A percentile compares a stretch with the other conserved stretches of the same genome.
These are phyloP conservation scores for Micrastur ruficollis DNA, from an alignment of 2,797 vertebrate genomes.

Conservation along the genomic window DNA sequence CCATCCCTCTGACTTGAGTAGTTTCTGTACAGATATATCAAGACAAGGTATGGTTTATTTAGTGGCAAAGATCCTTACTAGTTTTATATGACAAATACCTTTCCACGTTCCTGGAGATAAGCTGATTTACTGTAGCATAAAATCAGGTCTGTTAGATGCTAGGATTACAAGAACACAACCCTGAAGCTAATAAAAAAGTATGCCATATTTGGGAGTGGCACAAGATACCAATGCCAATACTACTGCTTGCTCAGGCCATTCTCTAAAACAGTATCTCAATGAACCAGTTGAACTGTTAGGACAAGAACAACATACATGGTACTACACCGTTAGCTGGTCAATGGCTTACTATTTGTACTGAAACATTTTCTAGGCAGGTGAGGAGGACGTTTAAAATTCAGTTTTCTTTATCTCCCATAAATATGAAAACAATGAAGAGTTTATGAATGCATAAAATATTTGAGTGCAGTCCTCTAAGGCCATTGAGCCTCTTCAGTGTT, in stretches of 20 bases:
- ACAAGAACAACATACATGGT: neutral
- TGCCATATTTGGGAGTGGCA: neutral
- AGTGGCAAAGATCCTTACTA: neutral
- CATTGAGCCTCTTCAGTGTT: neutral
- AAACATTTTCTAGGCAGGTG: neutral
- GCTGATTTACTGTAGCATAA: neutral
- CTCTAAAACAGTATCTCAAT: neutral
- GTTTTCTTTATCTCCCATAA: neutral
- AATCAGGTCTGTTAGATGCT: neutral
- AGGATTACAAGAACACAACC: neutral
- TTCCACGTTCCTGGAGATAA: neutral
- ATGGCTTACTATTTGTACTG: neutral
- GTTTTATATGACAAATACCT: neutral
- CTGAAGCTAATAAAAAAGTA: neutral
- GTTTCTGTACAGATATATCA: neutral
- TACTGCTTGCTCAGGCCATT: neutral
- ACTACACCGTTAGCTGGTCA: neutral
- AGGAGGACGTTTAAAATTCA: neutral
- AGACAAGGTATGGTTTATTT: neutral
- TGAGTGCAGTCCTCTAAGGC: neutral
- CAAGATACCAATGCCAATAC: neutral
- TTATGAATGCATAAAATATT: neutral
- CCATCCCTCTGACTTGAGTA: neutral
- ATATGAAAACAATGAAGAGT: neutral
- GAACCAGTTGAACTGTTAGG: neutral